phyloP scores from a whole-genome alignment of 2,797 vertebrate species.

The Sciaenops ocellatus region DNA sequence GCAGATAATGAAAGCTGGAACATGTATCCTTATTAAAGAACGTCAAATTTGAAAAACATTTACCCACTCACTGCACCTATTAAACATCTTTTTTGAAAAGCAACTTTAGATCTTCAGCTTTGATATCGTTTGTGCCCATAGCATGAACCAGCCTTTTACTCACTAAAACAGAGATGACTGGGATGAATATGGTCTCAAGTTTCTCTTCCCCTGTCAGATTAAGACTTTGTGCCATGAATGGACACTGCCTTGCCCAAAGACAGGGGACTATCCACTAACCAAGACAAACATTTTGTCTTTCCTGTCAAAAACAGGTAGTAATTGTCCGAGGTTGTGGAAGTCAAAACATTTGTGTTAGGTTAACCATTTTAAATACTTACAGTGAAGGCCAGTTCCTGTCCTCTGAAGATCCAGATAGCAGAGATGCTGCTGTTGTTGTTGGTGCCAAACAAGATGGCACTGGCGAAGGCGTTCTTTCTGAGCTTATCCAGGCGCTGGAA shows the following conservation, averaged over 20 bases:
- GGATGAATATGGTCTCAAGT: constrained; percentile 74
- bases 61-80: too few relatives aligned
- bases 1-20: background rate
- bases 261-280: constrained; percentile 42
- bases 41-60: background rate
- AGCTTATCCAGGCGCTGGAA: constrained; percentile 96
- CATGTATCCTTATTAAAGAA: background rate
- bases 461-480: constrained; percentile 93
- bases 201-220: constrained; percentile 76
- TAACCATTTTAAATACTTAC: constrained; percentile 73
- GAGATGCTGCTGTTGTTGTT: constrained; percentile 92
- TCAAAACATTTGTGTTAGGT: background rate
- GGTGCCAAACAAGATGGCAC: constrained; percentile 90
- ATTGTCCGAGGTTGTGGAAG: background rate
- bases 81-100: too few relatives aligned
- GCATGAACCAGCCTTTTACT: constrained; percentile 80
- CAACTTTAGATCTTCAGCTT: background rate
- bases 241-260: constrained; percentile 80
- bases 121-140: constrained; percentile 58
- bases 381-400: constrained; percentile 91
- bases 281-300: background rate
- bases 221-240: constrained; percentile 69
- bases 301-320: background rate
- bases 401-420: constrained; percentile 93
- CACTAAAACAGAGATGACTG: constrained; percentile 76